phyloP scores from a whole-genome alignment of 2,888 invertebrate species.

The Tiphia femorata region DNA sequence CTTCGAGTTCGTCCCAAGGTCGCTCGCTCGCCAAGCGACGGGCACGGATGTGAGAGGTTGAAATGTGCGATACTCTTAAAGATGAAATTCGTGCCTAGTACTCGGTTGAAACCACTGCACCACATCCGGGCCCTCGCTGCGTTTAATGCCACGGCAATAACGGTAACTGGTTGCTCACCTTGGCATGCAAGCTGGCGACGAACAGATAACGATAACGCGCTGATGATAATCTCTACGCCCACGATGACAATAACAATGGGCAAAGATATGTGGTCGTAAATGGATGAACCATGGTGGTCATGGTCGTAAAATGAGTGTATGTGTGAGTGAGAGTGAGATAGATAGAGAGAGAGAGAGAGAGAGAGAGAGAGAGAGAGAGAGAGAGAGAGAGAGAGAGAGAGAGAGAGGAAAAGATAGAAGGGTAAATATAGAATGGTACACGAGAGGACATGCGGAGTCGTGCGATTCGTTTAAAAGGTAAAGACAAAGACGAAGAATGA shows the following conservation, averaged over 20 bases:
- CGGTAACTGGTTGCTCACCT: slow-evolving; percentile 20
- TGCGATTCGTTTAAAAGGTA: no score
- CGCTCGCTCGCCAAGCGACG: slow-evolving; percentile 15
- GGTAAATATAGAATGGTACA: slow-evolving; percentile 19
- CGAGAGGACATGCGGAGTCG: neutral
- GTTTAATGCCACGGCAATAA: slow-evolving; percentile 9
- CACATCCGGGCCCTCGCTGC: no score
- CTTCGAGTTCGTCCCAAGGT: slow-evolving; percentile 7
- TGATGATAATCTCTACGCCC: neutral
- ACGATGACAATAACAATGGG: neutral
- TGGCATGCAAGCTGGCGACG: slow-evolving; percentile 27
- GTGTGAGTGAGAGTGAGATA: slow-evolving; percentile 1
- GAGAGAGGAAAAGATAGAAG: neutral
- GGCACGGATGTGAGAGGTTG: slow-evolving; percentile 8
- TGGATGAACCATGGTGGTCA: slow-evolving; percentile 8
- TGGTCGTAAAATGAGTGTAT: neutral
- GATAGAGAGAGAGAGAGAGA: neutral
- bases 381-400: neutral
- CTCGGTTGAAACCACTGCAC: slow-evolving; percentile 15
- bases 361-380: neutral
- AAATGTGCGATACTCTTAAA: no score
- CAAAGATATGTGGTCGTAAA: neutral
- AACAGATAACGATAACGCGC: slow-evolving; percentile 3
- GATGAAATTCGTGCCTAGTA: no score
- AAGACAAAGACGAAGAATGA: no score